phyloP scores from a whole-genome alignment of 1,140 invertebrate species.

The Penaeus japonicus region DNA sequence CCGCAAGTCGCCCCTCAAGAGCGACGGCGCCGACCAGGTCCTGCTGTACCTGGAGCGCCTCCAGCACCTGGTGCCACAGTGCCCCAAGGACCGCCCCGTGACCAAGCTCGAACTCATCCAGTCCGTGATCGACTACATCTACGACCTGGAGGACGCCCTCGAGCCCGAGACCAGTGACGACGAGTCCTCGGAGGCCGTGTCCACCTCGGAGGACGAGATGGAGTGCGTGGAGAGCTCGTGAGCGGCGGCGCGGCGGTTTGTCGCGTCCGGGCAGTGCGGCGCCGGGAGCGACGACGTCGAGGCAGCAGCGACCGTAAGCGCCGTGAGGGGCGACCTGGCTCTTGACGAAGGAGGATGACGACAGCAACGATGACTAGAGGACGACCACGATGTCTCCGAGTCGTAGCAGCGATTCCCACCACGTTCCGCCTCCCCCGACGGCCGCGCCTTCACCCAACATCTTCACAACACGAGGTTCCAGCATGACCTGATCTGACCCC shows the following conservation, averaged over 20 bases:
- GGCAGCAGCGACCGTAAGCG: no score
- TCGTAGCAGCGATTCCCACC: no score
- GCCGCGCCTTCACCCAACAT: no score
- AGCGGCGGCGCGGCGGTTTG: neutral
- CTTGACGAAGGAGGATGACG: no score
- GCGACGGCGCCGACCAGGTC: conserved; percentile 33
- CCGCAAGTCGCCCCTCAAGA: conserved; percentile 33
- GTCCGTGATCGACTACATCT: conserved; percentile 97
- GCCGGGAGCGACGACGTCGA: conserved; percentile 15
- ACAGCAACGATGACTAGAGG: no score
- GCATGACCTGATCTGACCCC: no score
- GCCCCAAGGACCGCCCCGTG: conserved; percentile 66
- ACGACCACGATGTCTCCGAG: no score
- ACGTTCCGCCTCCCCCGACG: no score
- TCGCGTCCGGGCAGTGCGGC: conserved; percentile 2
- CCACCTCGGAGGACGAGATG: conserved; percentile 50
- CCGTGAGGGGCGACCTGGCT: no score
- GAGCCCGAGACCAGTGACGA: conserved; percentile 31
- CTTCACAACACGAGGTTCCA: no score
- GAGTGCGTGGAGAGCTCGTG: conserved; percentile 50
- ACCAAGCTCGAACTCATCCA: conserved; percentile 95
- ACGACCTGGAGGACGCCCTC: conserved; percentile 88
- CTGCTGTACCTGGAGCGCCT: conserved; percentile 59
- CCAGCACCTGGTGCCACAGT: conserved; percentile 75
- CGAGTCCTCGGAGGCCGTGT: neutral